Evolutionary conservation across 2,797 vertebrate species (phyloP), one percentile per base, ranked within the genome.

Genomic region (Cryptoblepharus egeriae): DNA sequence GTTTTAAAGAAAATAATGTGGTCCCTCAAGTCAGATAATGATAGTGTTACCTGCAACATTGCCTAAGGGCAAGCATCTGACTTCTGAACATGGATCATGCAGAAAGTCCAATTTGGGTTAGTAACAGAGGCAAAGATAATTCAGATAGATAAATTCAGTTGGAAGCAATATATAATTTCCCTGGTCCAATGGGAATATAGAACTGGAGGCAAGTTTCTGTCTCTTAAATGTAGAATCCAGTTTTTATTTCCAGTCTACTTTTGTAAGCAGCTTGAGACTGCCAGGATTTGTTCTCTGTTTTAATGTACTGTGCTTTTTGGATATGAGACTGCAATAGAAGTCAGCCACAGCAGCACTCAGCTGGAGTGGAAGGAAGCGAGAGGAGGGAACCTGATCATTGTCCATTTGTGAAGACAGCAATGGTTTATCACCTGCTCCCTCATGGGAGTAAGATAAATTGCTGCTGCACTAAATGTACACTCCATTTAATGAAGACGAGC

Each of bases 401-500:
- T 75, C 76, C 72, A 73, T 87, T 85, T 75, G 61, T 89, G 70
- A 71, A 86, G 80, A 76, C 80, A 52, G 73, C 39, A 49, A 67
- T n/a, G 45, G 60, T 85, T 65, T 78, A 18, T 76, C 77, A 75
- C 2, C 35, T 57, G 37, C 76, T 67, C 70, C 74, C 79, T 64
- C 45, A 57, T 35, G 82, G 80, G 71, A 71, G 83, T 80, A 86
- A 88, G 90, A 85, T 84, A 88, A 76, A 88, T 77, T 80, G 77
- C 78, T 63, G 68, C 87, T 87, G 35, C 67, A 72, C 39, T 60
- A 81, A 88, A 89, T 84, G 58, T 80, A 84, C 87, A 76, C 69
- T 87, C 84, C 84, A 65, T 88, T 92, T 94, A 92, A 92, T 92
- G 91, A 93, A 88, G 87, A 75, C 84, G 84, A 93, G 85, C 71